These are phyloP conservation scores for Anser brachyrhynchus DNA, from an alignment of 2,113 vertebrate species.

Conservation along the genomic window DNA sequence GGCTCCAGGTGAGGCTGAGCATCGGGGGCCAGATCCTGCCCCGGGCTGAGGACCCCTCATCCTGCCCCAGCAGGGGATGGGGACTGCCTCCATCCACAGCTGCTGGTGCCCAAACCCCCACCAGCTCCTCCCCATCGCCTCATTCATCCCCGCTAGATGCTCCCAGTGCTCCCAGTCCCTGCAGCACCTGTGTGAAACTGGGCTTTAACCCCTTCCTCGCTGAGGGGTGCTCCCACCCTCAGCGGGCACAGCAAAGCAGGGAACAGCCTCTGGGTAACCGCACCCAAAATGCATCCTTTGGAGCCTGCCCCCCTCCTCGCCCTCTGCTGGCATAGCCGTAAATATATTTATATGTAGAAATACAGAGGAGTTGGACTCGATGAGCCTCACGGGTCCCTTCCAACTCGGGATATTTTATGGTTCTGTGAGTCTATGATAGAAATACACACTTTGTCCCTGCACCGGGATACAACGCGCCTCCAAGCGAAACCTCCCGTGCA, in stretches of 20 bases:
- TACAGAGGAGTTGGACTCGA: no score
- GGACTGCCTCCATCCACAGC: rapidly evolving
- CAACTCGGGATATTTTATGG: no score
- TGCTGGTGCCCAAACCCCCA: neutral
- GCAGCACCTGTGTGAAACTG: neutral
- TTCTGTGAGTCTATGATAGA: no score
- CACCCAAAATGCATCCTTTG: rapidly evolving
- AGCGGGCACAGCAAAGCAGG: neutral
- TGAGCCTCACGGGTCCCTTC: no score
- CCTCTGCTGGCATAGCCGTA: neutral
- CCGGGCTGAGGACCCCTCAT: neutral
- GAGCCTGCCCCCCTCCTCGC: neutral
- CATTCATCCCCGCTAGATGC: neutral
- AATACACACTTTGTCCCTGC: no score
- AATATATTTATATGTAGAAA: no score
- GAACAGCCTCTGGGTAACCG: neutral
- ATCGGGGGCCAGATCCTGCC: neutral
- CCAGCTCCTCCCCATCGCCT: neutral
- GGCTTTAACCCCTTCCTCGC: neutral
- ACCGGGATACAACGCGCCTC: neutral
- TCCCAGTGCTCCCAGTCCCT: neutral
- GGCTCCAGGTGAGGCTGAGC: neutral
- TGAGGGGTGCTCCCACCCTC: neutral
- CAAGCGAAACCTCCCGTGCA: neutral
- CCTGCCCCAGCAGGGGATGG: neutral